These are phyloP conservation scores for Uloborus plumipes DNA, from an alignment of 2,888 invertebrate genomes.

Conservation along the genomic window DNA sequence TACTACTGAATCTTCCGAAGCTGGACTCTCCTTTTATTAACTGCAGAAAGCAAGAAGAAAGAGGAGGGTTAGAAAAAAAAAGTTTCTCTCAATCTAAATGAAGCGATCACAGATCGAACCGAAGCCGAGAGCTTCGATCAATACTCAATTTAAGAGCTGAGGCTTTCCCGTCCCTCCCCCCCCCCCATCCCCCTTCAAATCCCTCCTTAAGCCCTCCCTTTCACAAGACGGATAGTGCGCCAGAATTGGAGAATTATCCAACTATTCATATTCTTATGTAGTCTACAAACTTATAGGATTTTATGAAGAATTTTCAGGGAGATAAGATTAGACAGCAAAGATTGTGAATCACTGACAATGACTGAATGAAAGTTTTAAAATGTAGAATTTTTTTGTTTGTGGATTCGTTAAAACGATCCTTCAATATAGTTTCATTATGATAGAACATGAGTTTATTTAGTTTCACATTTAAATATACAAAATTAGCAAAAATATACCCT, in stretches of 20 bases:
- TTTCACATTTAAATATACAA: no score
- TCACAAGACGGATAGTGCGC: conserved; percentile 1
- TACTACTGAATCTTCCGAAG: background rate
- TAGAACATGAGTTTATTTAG: no score
- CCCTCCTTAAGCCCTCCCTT: conserved; percentile 1
- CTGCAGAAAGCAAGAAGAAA: conserved; percentile 21
- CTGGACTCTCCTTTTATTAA: conserved; percentile 42
- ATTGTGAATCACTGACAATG: no score
- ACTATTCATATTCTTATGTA: conserved; percentile 11
- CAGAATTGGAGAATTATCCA: conserved; percentile 54
- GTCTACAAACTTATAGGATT: conserved; percentile 27
- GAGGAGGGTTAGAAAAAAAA: conserved; percentile 18
- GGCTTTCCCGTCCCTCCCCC: background rate
- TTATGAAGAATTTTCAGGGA: no score
- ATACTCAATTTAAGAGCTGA: conserved; percentile 61
- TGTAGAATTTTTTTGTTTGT: no score
- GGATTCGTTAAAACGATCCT: no score
- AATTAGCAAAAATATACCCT: no score
- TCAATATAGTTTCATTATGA: no score
- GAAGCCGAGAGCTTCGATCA: conserved; percentile 57
- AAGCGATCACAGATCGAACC: conserved; percentile 51
- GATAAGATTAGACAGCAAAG: no score
- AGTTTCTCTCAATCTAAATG: conserved; percentile 65
- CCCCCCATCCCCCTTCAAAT: background rate
- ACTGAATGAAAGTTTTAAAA: no score